Base-by-base conservation (phyloP, 1,140 invertebrate genomes). In the Macrobrachium nipponense region DNA sequence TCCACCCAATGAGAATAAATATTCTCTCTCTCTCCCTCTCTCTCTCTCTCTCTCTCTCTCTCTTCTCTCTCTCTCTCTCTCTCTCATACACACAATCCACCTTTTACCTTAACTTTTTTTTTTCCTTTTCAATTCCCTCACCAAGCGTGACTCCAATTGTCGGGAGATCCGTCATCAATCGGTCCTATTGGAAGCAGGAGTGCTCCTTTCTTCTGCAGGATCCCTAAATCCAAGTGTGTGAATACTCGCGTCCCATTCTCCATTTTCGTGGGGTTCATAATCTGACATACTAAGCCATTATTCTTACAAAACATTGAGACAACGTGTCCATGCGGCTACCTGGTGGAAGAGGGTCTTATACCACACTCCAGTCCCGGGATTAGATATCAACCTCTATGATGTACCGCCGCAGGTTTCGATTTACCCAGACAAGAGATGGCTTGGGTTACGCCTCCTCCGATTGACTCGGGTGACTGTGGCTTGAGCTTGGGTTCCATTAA, bases 241-340 rank as follows among this genome's bases (percentile, higher is more conserved):
- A 86, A 86, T 62, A 66, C 77, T 44, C 68, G 83, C 77, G 66
- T 51, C 68, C 83, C 70, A 86, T 86, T 86, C 77, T 80, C 77
- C 78, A 59, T 73, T 86, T 80, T 86, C 64, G 59, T 58, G 61
- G 62, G 78, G 83, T 87, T 81, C 80, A 87, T 87, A 87, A 87
- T 87, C 85, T 79, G 80, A 75, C 85, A 81, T 76, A 64, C 85
- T 82, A 82, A 77, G 85, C 85, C 61, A 82, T 87, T 87, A 81
- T 81, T 82, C 79, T 87, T 87, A 87, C 85, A 87, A 87, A 87
- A 87, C 85, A 87, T 87, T 87, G 85, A 82, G 85, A 87, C 85
- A 87, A 81, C 79, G 80, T 81, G 79, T 82, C 66, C 62, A 64
- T 27, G 62, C 78, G 66, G 77, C 83, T 86, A 80, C 83, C 83